Evolutionary conservation across 1,140 invertebrate genomes (phyloP).

Genomic region (Orchestia grillus): DNA sequence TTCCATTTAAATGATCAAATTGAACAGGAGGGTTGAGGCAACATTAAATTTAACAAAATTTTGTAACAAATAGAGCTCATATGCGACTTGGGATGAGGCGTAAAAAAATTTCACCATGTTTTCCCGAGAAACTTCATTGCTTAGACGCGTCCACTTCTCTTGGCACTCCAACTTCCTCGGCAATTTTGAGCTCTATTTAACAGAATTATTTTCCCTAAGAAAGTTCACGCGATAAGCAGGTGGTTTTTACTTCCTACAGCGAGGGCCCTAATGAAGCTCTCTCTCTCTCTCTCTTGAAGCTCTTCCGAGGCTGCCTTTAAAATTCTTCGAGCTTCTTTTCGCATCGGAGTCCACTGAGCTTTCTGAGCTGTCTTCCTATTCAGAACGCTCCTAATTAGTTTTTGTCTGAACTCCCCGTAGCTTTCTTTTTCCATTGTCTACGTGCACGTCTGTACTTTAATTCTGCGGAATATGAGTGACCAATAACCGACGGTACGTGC

Average conservation of each 20-base stretch:
- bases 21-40: neutral
- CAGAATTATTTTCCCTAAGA: neutral
- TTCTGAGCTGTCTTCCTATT: neutral
- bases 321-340: neutral
- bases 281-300: neutral
- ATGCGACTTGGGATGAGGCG: neutral
- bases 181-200: neutral
- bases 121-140: neutral
- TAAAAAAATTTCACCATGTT: neutral
- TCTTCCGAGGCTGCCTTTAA: neutral
- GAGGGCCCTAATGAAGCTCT: neutral
- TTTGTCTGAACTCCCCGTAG: neutral
- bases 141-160: neutral
- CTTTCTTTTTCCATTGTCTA: neutral
- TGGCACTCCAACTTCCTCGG: neutral
- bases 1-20: neutral
- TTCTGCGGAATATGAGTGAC: neutral
- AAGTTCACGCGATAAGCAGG: constrained; percentile 1
- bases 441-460: neutral
- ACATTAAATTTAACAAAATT: neutral
- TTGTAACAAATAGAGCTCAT: neutral
- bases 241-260: neutral
- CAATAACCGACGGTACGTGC: neutral
- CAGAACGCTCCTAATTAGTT: neutral
- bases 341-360: neutral